phyloP scores from a whole-genome alignment of 2,888 invertebrate species.

The Shargacucullia verbasci region DNA sequence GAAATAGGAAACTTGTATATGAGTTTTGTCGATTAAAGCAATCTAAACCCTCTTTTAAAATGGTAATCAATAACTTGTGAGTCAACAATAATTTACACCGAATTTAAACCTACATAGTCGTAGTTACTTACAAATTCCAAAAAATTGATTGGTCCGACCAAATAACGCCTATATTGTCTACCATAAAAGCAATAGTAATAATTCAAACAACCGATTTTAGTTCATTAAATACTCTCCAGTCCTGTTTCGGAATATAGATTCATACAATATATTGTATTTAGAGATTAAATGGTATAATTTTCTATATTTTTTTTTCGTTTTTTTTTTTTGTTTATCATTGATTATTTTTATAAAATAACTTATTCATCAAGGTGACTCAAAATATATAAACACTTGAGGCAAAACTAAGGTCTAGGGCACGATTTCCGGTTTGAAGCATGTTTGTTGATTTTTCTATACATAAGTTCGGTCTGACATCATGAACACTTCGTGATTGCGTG shows the following conservation, averaged over 20 bases:
- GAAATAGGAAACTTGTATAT: slow-evolving; percentile 82
- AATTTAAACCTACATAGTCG: slow-evolving; percentile 18
- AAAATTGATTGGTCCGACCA: slow-evolving; percentile 42
- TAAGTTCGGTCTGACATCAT: slow-evolving; percentile 51
- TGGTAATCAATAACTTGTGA: slow-evolving; percentile 56
- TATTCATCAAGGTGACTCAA: background rate
- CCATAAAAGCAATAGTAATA: slow-evolving; percentile 48
- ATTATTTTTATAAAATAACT: too few species aligned
- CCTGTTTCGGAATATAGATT: slow-evolving; percentile 23
- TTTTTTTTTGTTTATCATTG: background rate
- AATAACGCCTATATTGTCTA: slow-evolving; percentile 31
- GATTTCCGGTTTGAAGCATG: slow-evolving; percentile 45
- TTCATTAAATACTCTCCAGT: slow-evolving; percentile 25
- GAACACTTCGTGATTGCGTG: slow-evolving; percentile 43
- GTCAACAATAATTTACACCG: slow-evolving; percentile 54
- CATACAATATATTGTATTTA: slow-evolving; percentile 19
- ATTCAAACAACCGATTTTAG: slow-evolving; percentile 31
- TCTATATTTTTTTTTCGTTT: too few species aligned
- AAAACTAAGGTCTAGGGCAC: slow-evolving; percentile 35
- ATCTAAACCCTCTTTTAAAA: slow-evolving; percentile 45
- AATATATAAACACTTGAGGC: slow-evolving; percentile 18
- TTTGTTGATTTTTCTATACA: slow-evolving; percentile 35
- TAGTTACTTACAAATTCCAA: slow-evolving; percentile 21
- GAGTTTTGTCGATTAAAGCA: slow-evolving; percentile 59
- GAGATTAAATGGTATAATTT: background rate